Evolutionary conservation across 1,140 invertebrate genomes (phyloP).

Genomic region (Drosophila pseudoobscura): DNA sequence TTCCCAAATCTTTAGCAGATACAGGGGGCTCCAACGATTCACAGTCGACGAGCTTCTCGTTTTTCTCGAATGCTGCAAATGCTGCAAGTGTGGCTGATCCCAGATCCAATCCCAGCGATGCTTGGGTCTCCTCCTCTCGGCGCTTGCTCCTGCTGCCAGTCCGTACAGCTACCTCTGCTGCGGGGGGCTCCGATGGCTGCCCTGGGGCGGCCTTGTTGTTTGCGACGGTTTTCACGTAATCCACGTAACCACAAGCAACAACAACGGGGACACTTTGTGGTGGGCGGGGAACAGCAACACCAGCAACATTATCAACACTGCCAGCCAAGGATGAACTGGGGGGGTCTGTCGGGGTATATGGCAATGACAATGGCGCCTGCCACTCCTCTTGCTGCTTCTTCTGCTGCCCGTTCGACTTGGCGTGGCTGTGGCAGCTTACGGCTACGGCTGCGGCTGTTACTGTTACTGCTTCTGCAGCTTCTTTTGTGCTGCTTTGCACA

Average conservation of each 20-base stretch:
- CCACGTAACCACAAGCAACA: conserved; percentile 68
- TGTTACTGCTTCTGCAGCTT: conserved; percentile 15
- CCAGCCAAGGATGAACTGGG: conserved; percentile 29
- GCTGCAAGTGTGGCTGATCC: too few relatives aligned
- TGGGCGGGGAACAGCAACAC: conserved; percentile 43
- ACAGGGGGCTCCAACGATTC: conserved; percentile 23
- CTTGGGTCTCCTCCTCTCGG: background rate
- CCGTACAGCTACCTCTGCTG: conserved; percentile 1
- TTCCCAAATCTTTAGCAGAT: background rate
- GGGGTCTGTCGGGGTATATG: conserved; percentile 36
- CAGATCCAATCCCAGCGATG: background rate
- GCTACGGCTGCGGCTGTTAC: conserved; percentile 3
- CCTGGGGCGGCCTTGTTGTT: conserved; percentile 9
- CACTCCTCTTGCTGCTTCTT: conserved; percentile 25
- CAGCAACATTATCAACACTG: conserved; percentile 45
- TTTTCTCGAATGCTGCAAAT: background rate
- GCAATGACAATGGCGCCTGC: conserved; percentile 74
- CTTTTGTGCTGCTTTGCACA: conserved; percentile 56
- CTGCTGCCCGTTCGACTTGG: conserved; percentile 1
- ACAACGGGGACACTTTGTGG: conserved; percentile 44
- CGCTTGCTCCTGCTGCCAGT: conserved; percentile 17
- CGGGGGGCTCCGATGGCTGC: conserved; percentile 1
- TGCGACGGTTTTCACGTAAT: conserved; percentile 59
- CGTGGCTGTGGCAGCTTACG: background rate
- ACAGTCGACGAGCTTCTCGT: conserved; percentile 46